Evolutionary conservation across 2,113 vertebrate genomes (phyloP), one percentile per base, ranked within the genome.

Genomic region (Cercocebus atys): DNA sequence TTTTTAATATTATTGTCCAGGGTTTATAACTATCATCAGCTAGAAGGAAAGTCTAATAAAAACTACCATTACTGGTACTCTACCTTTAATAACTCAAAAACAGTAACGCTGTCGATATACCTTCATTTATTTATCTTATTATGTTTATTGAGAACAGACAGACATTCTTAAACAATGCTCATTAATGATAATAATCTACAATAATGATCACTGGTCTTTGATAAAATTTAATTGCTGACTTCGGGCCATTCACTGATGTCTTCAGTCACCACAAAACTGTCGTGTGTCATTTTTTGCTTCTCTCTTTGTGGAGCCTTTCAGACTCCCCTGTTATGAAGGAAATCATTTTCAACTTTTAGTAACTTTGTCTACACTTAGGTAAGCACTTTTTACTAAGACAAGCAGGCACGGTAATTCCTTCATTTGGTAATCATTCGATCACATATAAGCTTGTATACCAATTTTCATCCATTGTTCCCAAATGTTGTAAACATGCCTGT

Each of bases 341-440:
- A 30, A 57, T 78, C 59, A 61, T 50, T 57, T 55, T 79, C 73
- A 85, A 38, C 30, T 93, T 8, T 80, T 11, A 88, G 27, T 8
- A 86, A 47, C 59, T 79, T 40, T 66, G 30, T 78, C 88, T 27
- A 61, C 18, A 50, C 9, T 32, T 80, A 23, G 43, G n/a, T 18
- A 35, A 64, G 5, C 7, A 90, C 43, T 38, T 38, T 8, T 45
- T 93, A 59, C 25, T 0, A 0, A 50, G 87, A 23, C 78, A 22
- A 90, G 3, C 18, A 75, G 73, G 50, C 84, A 78, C 50, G 90
- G 4, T 80, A 64, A 83, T 57, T 16, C 50, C 1, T 4, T 57
- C 9, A 68, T 43, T 70, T 47, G 52, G 22, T 50, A 70, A 85
- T 52, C 22, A 0, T 91, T 68, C 12, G 7, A 78, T 84, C 92